Conservation (phyloP, 2,113 vertebrate genomes). For the Proteles cristata region DNA sequence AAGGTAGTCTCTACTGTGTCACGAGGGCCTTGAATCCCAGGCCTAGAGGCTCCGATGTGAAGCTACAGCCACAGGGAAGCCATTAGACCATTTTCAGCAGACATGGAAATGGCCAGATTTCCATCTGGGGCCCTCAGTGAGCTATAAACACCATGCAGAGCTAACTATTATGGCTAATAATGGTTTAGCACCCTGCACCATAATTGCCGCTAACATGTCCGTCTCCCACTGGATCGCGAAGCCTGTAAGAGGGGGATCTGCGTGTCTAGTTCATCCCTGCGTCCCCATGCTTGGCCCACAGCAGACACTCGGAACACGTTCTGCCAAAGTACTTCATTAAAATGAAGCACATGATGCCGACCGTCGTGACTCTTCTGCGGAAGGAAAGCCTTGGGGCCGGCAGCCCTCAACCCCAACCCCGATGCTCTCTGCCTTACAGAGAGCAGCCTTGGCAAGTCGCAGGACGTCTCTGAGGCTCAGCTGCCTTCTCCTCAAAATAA, state of each 20-base stretch:
- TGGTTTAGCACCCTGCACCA: not conserved
- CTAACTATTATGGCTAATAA: constrained; percentile 23
- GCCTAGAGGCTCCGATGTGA: not conserved
- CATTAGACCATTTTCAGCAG: not conserved
- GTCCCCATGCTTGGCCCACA: not conserved
- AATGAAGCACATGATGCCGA: not conserved
- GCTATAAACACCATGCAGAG: constrained; percentile 12
- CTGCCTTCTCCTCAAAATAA: not conserved
- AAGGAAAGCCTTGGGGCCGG: not conserved
- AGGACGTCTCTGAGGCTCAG: not conserved
- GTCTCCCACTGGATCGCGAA: not conserved
- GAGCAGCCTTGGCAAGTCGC: not conserved
- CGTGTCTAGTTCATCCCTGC: not conserved
- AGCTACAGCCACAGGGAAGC: not conserved
- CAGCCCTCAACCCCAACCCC: not conserved
- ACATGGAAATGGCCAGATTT: not conserved
- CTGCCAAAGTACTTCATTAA: not conserved
- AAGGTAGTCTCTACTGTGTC: not conserved
- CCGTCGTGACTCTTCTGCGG: not conserved
- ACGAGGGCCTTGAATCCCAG: not conserved
- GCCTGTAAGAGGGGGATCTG: not conserved
- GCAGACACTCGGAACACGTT: not conserved
- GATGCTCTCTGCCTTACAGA: not conserved
- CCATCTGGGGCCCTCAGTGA: not conserved
- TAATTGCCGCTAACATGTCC: not conserved